A percentile compares a stretch with the other conserved stretches of the same genome.
These are phyloP conservation scores for Megaustenia siamemsis DNA, from an alignment of 2,888 invertebrate genomes.

Conservation along the genomic window DNA sequence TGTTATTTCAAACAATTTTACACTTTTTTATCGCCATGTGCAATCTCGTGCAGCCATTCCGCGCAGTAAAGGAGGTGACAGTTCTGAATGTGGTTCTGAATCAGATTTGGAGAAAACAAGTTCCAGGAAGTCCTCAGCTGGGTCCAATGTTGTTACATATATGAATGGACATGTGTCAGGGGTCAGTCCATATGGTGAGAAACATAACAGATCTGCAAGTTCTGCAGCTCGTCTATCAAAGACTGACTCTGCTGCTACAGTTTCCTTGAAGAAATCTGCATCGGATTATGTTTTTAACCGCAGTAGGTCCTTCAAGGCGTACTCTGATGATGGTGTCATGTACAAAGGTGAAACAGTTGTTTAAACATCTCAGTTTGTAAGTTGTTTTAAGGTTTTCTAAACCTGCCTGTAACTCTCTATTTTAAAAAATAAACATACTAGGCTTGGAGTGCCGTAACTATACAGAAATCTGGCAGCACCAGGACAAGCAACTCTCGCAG, in stretches of 20 bases:
- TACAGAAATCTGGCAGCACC: background rate
- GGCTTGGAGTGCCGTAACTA: background rate
- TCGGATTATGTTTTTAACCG: slow-evolving; percentile 63
- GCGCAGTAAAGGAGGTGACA: slow-evolving; percentile 37
- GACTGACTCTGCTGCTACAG: slow-evolving; percentile 66
- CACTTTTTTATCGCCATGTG: slow-evolving; percentile 78
- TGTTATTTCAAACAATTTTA: slow-evolving; percentile 79
- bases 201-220: slow-evolving; percentile 45
- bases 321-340: slow-evolving; percentile 71
- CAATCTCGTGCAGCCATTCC: slow-evolving; percentile 67
- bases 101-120: slow-evolving; percentile 28
- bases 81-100: slow-evolving; percentile 26
- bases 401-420: background rate
- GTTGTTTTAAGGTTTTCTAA: background rate
- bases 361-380: slow-evolving; percentile 43
- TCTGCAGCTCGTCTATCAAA: slow-evolving; percentile 59
- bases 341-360: slow-evolving; percentile 67
- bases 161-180: slow-evolving; percentile 64
- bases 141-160: slow-evolving; percentile 40
- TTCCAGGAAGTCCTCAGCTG: slow-evolving; percentile 36
- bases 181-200: slow-evolving; percentile 56
- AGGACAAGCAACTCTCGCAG: background rate
- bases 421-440: background rate
- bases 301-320: slow-evolving; percentile 65
- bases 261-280: slow-evolving; percentile 62